Percentiles rank a stretch among this genome's conserved stretches.
These are phyloP conservation scores for Plebejus argus DNA, from an alignment of 2,888 invertebrate genomes.

Conservation along the genomic window DNA sequence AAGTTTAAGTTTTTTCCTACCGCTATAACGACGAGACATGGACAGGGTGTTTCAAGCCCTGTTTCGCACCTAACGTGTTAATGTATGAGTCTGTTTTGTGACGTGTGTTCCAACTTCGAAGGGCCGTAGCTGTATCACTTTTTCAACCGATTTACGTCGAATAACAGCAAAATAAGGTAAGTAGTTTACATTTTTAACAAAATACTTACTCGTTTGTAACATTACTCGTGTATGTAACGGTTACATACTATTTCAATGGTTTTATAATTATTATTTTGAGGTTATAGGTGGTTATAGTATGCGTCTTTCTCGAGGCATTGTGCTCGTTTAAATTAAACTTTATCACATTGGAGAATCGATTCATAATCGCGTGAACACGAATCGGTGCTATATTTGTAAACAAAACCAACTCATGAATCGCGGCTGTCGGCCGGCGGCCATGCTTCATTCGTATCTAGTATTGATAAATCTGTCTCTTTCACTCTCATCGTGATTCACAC, in stretches of 20 bases:
- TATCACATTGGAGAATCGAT: not conserved
- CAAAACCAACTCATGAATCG: slow-evolving; percentile 4
- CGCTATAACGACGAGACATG: no score
- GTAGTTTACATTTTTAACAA: not conserved
- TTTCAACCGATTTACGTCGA: not conserved
- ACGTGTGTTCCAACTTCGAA: not conserved
- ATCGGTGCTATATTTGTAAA: slow-evolving; percentile 23
- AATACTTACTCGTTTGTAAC: not conserved
- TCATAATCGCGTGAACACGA: not conserved
- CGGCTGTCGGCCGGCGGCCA: slow-evolving; percentile 20
- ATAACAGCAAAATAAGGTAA: not conserved
- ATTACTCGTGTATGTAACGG: not conserved
- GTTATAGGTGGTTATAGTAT: slow-evolving; percentile 28
- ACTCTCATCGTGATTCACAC: not conserved
- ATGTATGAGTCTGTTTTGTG: not conserved
- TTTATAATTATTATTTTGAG: slow-evolving; percentile 9
- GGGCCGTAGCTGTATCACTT: not conserved
- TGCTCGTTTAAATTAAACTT: not conserved
- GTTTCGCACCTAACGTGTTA: no score
- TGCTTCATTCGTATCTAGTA: slow-evolving; percentile 16
- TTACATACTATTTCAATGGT: not conserved
- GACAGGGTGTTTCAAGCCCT: no score
- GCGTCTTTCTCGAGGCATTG: not conserved
- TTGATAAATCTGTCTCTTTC: slow-evolving; percentile 18
- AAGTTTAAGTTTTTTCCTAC: no score